Conservation (phyloP, 2,888 invertebrate species). For the Leptothorax acervorum region DNA sequence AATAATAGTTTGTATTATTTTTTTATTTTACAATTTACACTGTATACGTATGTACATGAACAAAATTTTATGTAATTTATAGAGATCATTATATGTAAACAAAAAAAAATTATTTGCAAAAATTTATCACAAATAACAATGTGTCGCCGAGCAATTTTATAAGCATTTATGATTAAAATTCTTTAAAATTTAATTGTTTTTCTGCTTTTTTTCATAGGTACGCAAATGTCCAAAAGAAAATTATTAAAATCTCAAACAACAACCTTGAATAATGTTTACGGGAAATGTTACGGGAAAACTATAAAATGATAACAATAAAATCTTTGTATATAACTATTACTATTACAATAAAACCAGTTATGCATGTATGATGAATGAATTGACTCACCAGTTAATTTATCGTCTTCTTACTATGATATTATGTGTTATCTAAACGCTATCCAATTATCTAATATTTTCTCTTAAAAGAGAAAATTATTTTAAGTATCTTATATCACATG, state of each 20-base stretch:
- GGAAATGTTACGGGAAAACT: background rate
- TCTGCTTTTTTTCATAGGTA: background rate
- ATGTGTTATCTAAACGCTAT: background rate
- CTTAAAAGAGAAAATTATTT: background rate
- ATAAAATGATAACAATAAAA: background rate
- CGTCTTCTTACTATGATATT: background rate
- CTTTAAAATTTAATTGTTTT: too few relatives aligned
- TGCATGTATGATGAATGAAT: slow-evolving; percentile 18
- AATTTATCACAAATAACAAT: too few relatives aligned
- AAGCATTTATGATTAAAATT: too few relatives aligned
- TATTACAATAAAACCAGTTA: background rate
- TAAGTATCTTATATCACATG: background rate
- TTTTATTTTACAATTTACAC: too few relatives aligned
- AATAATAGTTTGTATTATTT: too few relatives aligned
- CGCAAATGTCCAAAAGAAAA: background rate
- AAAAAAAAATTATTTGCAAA: too few relatives aligned
- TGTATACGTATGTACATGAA: too few relatives aligned
- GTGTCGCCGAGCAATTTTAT: too few relatives aligned
- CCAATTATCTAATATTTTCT: background rate
- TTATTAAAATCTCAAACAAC: background rate
- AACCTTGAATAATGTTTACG: background rate
- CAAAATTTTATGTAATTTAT: too few relatives aligned
- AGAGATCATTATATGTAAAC: too few relatives aligned
- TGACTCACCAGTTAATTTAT: background rate
- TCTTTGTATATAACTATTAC: background rate